Percentiles rank a stretch among this genome's conserved stretches.
Conservation (phyloP, 92 coral and sea anemone species). For the Diadumene lineata region DNA sequence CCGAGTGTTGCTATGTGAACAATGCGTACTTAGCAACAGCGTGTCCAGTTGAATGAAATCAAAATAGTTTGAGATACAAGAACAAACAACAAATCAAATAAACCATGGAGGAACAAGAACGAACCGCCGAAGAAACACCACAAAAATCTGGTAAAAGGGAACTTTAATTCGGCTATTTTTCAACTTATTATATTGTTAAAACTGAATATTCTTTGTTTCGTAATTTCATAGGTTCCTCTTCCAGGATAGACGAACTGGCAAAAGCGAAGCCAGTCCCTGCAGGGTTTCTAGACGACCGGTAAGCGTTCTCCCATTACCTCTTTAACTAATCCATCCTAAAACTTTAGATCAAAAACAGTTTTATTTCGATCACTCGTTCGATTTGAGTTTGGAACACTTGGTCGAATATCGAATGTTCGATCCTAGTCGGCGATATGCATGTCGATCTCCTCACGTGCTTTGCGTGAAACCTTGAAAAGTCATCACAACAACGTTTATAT, state of each 20-base stretch:
- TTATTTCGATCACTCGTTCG: background rate
- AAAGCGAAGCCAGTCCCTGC: conserved; percentile 77
- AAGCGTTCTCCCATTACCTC: background rate
- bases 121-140: conserved; percentile 48
- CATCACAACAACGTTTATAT: background rate
- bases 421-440: too few relatives aligned
- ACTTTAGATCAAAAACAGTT: background rate
- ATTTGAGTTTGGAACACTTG: background rate
- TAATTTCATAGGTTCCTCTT: conserved; percentile 40
- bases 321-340: background rate
- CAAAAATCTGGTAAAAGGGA: conserved; percentile 27
- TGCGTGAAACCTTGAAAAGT: background rate
- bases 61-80: conserved; percentile 14
- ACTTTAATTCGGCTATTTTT: too few relatives aligned
- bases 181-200: too few relatives aligned
- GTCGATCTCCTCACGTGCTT: background rate
- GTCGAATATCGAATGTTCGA: background rate
- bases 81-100: conserved; percentile 45
- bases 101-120: conserved; percentile 61
- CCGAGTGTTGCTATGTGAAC: conserved; percentile 60
- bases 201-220: conserved; percentile 32
- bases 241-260: conserved; percentile 64
- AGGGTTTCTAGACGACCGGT: conserved; percentile 94
- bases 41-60: conserved; percentile 31
- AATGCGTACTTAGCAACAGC: conserved; percentile 74